phyloP scores from a whole-genome alignment of 2,888 invertebrate genomes.

The Phytoseiulus persimilis region DNA sequence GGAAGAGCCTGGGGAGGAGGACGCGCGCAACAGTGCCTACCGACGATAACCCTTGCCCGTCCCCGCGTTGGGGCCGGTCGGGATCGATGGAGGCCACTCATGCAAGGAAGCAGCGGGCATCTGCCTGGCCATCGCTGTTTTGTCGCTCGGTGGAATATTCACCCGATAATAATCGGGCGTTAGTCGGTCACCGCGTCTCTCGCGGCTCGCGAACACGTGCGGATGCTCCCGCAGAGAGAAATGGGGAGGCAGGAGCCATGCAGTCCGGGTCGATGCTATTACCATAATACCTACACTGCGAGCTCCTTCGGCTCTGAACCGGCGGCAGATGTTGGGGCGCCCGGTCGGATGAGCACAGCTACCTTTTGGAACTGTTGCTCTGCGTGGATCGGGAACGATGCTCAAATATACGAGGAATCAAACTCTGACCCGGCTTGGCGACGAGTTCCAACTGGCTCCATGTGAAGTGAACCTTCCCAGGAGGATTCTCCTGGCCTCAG shows the following conservation, averaged over 20 bases:
- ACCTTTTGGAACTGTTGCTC: not conserved
- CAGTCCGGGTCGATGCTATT: not conserved
- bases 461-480: too few relatives aligned
- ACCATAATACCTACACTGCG: not conserved
- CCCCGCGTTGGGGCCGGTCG: not conserved
- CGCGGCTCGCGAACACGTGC: not conserved
- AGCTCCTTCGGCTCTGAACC: not conserved
- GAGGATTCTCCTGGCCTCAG: too few relatives aligned
- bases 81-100: not conserved
- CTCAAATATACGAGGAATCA: too few relatives aligned
- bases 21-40: too few relatives aligned
- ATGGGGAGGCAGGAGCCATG: not conserved
- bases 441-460: too few relatives aligned
- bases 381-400: too few relatives aligned
- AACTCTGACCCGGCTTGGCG: too few relatives aligned
- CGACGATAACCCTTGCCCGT: too few relatives aligned
- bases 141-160: not conserved
- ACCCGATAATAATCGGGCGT: not conserved
- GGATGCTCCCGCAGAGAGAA: not conserved
- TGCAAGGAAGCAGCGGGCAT: not conserved
- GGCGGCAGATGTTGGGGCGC: not conserved
- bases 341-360: not conserved
- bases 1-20: too few relatives aligned
- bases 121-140: not conserved
- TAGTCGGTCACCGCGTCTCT: not conserved